Evolutionary conservation across 2,113 vertebrate genomes (phyloP), one percentile per base, ranked within the genome.

Genomic region (Tetrax tetrax): DNA sequence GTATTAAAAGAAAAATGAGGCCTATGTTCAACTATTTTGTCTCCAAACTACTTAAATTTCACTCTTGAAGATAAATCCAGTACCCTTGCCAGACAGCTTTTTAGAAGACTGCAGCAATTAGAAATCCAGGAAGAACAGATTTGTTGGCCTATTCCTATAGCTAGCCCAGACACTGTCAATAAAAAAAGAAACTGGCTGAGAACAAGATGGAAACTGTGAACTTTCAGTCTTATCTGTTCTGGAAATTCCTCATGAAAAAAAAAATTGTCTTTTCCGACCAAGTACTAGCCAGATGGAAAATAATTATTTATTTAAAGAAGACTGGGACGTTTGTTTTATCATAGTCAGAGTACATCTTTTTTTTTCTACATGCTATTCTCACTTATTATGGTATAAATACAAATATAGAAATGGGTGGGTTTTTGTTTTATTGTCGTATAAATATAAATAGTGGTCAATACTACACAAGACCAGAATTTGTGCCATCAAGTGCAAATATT

Each of bases 31-130:
- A 79, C 24, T 79, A 38, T 90, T 96, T 84, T 93, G 35, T 92
- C 80, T 94, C 48, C 68, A 84, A 96, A 90, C 72, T 95, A 66
- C 51, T 90, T 94, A 83, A 15, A 95, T 88, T 93, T 96, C 70
- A 65, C n/a, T 90, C 54, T 25, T 65, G 66, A 90, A 90, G 63
- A 96, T 77, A 96, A 96, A 93, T 93, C 27, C 27, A 45, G 37
- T 69, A 87, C 20, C 31, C 59, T 82, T 96, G 87, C 77, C 83
- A 96, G 86, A 90, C 31, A 88, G 35, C 38, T 86, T 90, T 95
- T 88, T 45, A 92, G 75, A 95, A 94, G 83, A 72, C 53, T 87
- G 63, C 1, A 2, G 51, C 69, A 87, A 87, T 75, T 87, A 92
- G 60, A 75, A 93, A 86, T 31, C 47, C 68, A 93, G 82, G 75